Conservation (phyloP, 2,797 vertebrate genomes). For the Okamejei kenojei region DNA sequence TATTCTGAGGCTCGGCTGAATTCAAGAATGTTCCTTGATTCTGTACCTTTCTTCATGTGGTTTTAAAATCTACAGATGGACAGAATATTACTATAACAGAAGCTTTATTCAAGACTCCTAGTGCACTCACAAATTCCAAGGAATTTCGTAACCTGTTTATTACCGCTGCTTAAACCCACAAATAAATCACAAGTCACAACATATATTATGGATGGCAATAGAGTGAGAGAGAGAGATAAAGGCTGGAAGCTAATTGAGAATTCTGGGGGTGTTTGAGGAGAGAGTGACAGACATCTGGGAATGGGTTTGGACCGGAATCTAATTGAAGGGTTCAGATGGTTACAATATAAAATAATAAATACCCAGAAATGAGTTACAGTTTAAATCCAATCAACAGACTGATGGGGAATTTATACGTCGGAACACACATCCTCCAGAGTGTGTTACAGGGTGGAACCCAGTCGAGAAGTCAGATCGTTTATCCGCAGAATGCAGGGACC, state of each 20-base stretch:
- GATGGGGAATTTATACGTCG: background rate
- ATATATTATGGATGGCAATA: background rate
- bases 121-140: background rate
- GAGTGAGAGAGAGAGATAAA: background rate
- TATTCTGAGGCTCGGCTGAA: slow-evolving; percentile 7
- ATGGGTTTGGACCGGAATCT: background rate
- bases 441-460: background rate
- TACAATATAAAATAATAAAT: background rate
- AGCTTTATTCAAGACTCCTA: background rate
- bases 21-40: slow-evolving; percentile 18
- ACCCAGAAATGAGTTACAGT: background rate
- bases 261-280: background rate
- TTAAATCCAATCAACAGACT: background rate
- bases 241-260: background rate
- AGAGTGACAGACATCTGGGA: background rate
- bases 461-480: background rate
- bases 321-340: background rate
- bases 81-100: background rate
- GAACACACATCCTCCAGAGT: background rate
- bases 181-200: background rate
- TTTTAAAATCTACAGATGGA: background rate
- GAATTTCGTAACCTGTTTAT: background rate
- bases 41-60: slow-evolving; percentile 16
- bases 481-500: background rate
- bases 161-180: background rate